These are phyloP conservation scores for Zonitis immaculata DNA, from an alignment of 2,888 invertebrate genomes.

Conservation along the genomic window DNA sequence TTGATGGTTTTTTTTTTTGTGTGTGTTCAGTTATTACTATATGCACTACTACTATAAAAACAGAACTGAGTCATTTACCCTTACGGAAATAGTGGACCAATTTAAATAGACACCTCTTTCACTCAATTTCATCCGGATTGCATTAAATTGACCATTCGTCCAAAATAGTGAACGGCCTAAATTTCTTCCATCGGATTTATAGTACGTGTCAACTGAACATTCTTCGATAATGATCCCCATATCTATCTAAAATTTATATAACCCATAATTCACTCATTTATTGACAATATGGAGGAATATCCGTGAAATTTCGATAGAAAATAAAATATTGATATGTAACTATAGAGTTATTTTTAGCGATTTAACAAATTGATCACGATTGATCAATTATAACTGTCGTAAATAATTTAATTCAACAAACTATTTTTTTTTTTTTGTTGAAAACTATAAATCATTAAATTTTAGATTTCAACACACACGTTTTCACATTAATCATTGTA, in stretches of 20 bases:
- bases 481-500: conserved; percentile 25
- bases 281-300: too few relatives aligned
- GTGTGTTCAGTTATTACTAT: not conserved
- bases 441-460: too few relatives aligned
- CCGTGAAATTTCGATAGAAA: too few relatives aligned
- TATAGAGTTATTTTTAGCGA: too few relatives aligned
- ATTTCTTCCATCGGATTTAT: conserved; percentile 28
- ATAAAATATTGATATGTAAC: too few relatives aligned
- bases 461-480: too few relatives aligned
- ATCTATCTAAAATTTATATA: too few relatives aligned
- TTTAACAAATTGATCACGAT: conserved; percentile 16
- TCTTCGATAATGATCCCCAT: not conserved
- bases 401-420: conserved; percentile 9
- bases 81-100: conserved; percentile 19
- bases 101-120: conserved; percentile 32
- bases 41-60: not conserved
- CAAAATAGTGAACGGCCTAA: not conserved
- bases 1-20: too few relatives aligned
- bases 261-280: too few relatives aligned
- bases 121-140: conserved; percentile 38
- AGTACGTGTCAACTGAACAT: not conserved
- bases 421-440: too few relatives aligned
- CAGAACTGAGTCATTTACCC: conserved; percentile 20
- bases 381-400: conserved; percentile 8
- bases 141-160: conserved; percentile 37